Percentiles rank a stretch among this genome's conserved stretches.
These are phyloP conservation scores for Cossypha niveicapilla DNA, from an alignment of 2,797 vertebrate genomes.

Conservation along the genomic window DNA sequence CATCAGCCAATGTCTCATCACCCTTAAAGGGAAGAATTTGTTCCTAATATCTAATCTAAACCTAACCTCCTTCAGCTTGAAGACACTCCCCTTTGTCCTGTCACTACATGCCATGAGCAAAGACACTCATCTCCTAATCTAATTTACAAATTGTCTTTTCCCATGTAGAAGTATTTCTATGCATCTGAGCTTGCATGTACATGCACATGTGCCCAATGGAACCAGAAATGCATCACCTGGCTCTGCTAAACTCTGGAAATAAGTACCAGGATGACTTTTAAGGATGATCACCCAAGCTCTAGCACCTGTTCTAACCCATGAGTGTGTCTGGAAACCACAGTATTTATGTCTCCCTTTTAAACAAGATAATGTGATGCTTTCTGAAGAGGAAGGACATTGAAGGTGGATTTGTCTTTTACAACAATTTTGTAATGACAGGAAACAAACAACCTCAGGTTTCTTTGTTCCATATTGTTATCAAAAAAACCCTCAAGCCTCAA, in stretches of 20 bases:
- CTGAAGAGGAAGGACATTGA: neutral
- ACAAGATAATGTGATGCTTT: neutral
- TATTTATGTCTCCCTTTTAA: neutral
- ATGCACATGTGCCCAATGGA: accelerated
- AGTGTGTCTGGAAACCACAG: neutral
- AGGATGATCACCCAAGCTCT: neutral
- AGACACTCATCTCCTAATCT: neutral
- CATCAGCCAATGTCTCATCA: neutral
- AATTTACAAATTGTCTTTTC: neutral
- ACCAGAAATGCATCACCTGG: neutral
- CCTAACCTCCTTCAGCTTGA: neutral
- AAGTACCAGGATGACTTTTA: neutral
- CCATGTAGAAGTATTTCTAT: neutral
- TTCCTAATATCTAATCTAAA: neutral
- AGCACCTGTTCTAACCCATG: neutral
- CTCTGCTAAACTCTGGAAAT: neutral
- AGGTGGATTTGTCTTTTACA: neutral
- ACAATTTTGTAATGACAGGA: neutral
- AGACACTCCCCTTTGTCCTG: neutral
- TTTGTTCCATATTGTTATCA: neutral
- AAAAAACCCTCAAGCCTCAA: neutral
- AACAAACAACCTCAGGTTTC: neutral
- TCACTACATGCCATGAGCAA: neutral
- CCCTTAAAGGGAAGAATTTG: neutral
- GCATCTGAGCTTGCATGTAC: neutral